Conservation (phyloP, 2,888 invertebrate genomes). For the Cryptosula pallasiana region DNA sequence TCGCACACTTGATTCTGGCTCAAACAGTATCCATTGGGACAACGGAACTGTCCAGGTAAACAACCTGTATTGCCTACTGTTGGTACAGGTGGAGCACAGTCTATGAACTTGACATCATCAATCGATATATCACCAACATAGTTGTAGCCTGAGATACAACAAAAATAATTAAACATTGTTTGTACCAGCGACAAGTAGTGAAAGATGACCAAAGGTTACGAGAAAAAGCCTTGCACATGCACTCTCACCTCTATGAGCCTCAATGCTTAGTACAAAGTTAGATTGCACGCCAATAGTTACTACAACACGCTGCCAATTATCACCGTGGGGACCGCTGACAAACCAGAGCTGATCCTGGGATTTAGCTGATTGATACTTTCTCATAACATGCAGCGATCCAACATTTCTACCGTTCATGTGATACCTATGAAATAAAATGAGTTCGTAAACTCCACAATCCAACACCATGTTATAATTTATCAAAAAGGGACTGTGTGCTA, state of each 20-base stretch:
- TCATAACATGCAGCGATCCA: slow-evolving; percentile 27
- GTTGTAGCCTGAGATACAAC: too few species aligned
- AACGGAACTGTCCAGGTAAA: slow-evolving; percentile 31
- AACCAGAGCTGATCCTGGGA: slow-evolving; percentile 30
- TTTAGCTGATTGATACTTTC: background rate
- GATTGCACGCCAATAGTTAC: background rate
- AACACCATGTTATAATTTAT: too few species aligned
- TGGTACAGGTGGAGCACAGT: slow-evolving; percentile 36
- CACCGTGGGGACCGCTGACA: slow-evolving; percentile 34
- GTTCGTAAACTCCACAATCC: too few species aligned
- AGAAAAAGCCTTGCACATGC: too few species aligned
- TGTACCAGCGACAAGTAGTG: too few species aligned
- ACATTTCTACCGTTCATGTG: slow-evolving; percentile 28
- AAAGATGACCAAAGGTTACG: too few species aligned
- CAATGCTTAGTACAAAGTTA: slow-evolving; percentile 9
- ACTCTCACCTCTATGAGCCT: slow-evolving; percentile 10
- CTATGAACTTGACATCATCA: slow-evolving; percentile 39
- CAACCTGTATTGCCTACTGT: slow-evolving; percentile 28
- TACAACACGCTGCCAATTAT: slow-evolving; percentile 35
- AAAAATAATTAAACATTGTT: too few species aligned
- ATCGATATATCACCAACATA: slow-evolving; percentile 36
- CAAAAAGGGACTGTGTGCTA: too few species aligned
- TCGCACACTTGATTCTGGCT: slow-evolving; percentile 35
- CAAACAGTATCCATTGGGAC: slow-evolving; percentile 38
- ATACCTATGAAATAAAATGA: slow-evolving; percentile 26